Base-by-base conservation (phyloP, 1,140 invertebrate genomes). In the Zophobas morio region DNA sequence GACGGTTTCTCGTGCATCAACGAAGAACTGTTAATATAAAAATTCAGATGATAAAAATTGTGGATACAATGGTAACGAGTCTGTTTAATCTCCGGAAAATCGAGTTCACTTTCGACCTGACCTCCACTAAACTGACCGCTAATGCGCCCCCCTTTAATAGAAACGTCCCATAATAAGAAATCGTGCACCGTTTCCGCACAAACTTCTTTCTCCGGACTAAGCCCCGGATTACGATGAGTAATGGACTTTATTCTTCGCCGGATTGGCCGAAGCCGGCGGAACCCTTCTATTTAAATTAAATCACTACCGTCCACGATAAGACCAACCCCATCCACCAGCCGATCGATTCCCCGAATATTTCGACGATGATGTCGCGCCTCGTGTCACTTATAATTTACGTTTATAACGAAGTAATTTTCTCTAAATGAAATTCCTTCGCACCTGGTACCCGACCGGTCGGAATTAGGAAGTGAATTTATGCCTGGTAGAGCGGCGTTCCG, bases 401-500 rank as follows among this genome's bases (percentile, higher is more conserved):
- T 66, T 66, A 66, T 66, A 66, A 66, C 60, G 39, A 66, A 66
- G 60, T 66, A 66, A 66, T 66, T 66, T 66, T 66, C 60, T 66
- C 60, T 66, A 66, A 66, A 66, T 66, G 60, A 66, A 66, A 66
- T 66, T 66, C 60, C 60, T 66, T 66, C 60, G 60, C 60, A 66
- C 60, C 60, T 66, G 60, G 60, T 42, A 33, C 60, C 60, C 60
- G 60, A 66, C 60, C n/a, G 60, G 57, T 40, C 8, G 60, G 60
- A 66, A 66, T 66, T 66, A 66, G 60, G 60, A 66, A 66, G 60
- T 66, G 39, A 66, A 66, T 66, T 66, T 66, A 66, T 66, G 60
- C 36, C 57, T 36, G 8, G 35, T n/a, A 39, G 37, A 39, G 57
- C 37, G 60, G 39, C 60, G 39, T 66, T 66, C 39, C 37, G 20